Base-by-base conservation (phyloP, 1,140 invertebrate species). In the Solenopsis fugax region DNA sequence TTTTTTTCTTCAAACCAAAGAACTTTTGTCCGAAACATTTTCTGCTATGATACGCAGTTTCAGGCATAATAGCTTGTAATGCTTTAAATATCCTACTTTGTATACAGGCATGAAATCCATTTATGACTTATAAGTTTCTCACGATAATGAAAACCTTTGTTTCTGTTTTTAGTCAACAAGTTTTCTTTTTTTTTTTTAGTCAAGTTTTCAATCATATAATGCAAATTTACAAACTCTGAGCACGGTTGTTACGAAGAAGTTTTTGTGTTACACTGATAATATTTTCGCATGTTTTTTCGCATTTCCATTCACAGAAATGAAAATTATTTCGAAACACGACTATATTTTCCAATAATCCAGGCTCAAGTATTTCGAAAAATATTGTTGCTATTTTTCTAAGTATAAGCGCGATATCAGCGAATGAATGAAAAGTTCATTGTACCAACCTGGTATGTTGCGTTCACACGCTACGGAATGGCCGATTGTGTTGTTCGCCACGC, bases 401-500 rank as follows among this genome's bases (percentile, higher is more conserved):
- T 69, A 41, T 41, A 34, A n/a, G 7, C 12, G 24, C 9, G 45
- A 34, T 45, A 48, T 84, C 29, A 84, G n/a, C 18, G 56, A 60
- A 52, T 37, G 24, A 37, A 75, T 62, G 34, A 84, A 62, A 60
- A 81, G 45, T 81, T 78, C 12, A 21, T 52, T 34, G 10, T 13
- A 87, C 92, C 92, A 85, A 95, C 94, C 94, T 78, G 94, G 93
- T 45, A 98, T 97, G 93, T 98, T 97, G 64, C 97, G 96, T 93
- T 98, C 97, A 93, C 98, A 98, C 1, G 97, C 96, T 12, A 96
- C 96, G 24, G 96, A 97, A 41, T 95, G 93, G 45, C 98, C 98
- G 16, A 98, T 97, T 1, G 97, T 96, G 95, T 99, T 99, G 93
- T 98, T 98, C 6, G 97, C 98, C 80, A 97, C 96, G 94, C 98